phyloP scores from a whole-genome alignment of 2,797 vertebrate genomes.

The Labeo calbasu region DNA sequence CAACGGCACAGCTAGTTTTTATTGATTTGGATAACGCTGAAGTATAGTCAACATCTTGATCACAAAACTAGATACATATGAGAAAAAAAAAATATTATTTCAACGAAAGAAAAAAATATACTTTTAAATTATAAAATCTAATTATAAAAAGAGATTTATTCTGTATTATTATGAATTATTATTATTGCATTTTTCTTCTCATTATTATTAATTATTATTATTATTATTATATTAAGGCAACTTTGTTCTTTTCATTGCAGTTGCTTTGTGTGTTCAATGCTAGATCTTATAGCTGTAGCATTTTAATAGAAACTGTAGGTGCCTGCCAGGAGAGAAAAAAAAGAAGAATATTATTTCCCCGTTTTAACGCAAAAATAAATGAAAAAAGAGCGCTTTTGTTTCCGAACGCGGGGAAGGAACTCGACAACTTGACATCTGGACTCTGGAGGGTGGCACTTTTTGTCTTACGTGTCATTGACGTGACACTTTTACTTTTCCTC shows the following conservation, averaged over 20 bases:
- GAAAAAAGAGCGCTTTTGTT: slow-evolving; percentile 43
- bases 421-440: slow-evolving; percentile 44
- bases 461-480: slow-evolving; percentile 72
- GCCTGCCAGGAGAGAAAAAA: slow-evolving; percentile 88
- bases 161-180: slow-evolving; percentile 94
- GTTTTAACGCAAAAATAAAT: slow-evolving; percentile 87
- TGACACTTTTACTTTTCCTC: slow-evolving; percentile 93
- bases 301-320: slow-evolving; percentile 99
- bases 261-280: slow-evolving; percentile 99
- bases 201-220: slow-evolving; percentile 80
- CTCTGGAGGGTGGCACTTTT: slow-evolving; percentile 53
- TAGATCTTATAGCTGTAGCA: slow-evolving; percentile 99
- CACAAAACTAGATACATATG: slow-evolving; percentile 84
- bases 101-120: slow-evolving; percentile 93
- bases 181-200: slow-evolving; percentile 79
- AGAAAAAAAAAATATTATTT: slow-evolving; percentile 86
- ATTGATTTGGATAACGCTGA: slow-evolving; percentile 99
- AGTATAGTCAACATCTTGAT: slow-evolving; percentile 99
- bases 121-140: slow-evolving; percentile 92
- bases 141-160: slow-evolving; percentile 98
- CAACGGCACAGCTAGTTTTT: slow-evolving; percentile 99
- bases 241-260: slow-evolving; percentile 99
- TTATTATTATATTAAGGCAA: slow-evolving; percentile 91
- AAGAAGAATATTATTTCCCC: slow-evolving; percentile 88
- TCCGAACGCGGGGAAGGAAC: slow-evolving; percentile 74